Evolutionary conservation across 2,888 invertebrate species (phyloP), one percentile per base, ranked within the genome.

Genomic region (Cryptocephalus primarius): DNA sequence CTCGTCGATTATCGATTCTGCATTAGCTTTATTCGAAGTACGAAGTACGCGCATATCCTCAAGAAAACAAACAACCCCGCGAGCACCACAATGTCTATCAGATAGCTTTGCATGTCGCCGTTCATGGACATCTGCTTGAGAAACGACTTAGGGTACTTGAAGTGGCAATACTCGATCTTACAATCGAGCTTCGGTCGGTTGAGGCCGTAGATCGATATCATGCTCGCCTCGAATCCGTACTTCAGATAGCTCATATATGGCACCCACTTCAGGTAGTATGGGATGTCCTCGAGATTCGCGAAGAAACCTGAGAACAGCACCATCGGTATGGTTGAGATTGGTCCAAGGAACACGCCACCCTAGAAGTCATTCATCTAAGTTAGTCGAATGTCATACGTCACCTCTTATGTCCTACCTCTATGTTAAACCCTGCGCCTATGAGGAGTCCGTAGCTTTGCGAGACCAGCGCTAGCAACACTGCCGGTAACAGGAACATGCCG

Each of bases 271-370:
- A 95, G 74, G 67, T 93, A 94, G 45, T 78, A 76, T 3, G 94
- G 94, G 64, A 94, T 88, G 38, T 91, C 91, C 66, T 87, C 83
- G 68, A 93, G 85, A 67, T 88, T 91, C 42, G 93, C 89, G 71
- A 94, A 94, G 76, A 94, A 94, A 8, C 94, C 94, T 33, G 91
- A 91, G 73, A 94, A 94, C 32, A 94, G 76, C 41, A 94, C 84
- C 46, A 93, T 84, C 9, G 94, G 94, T 55, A 94, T 92, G 44
- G 88, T 85, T 50, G 89, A 85, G 34, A 94, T 90, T 32, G 94
- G 94, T 4, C 93, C 94, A 52, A 80, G 67, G 60, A 83, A 84
- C 33, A 84, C 83, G 0, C 83, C 84, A 9, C 81, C 79, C 67
- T 69, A 49, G 33, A 34, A 34, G 14, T 10, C 8, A 8, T 4